phyloP scores from a whole-genome alignment of 2,113 vertebrate species.

The Ifrita kowaldi region DNA sequence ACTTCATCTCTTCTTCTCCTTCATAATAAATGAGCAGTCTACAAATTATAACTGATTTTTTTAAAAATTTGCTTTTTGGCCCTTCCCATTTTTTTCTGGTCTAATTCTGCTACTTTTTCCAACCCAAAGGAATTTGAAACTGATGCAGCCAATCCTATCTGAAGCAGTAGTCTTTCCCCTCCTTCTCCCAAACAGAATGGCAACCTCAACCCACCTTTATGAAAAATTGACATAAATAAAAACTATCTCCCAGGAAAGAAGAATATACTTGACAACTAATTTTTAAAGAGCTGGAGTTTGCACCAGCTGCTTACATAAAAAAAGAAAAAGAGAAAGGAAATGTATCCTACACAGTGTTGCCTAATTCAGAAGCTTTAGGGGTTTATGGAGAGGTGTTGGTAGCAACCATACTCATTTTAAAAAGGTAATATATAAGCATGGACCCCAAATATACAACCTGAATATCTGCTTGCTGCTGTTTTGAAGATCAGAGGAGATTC shows the following conservation, averaged over 20 bases:
- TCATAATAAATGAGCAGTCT: background rate
- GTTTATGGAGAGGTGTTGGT: background rate
- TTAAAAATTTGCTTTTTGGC: background rate
- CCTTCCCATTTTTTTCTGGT: background rate
- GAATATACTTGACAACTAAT: background rate
- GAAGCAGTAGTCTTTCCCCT: background rate
- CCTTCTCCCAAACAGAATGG: background rate
- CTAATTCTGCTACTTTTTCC: background rate
- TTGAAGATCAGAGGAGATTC: background rate
- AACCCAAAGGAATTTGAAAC: background rate
- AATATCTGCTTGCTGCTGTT: background rate
- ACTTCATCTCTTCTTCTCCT: background rate
- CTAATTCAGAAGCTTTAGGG: background rate
- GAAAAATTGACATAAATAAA: background rate
- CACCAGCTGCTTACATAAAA: background rate
- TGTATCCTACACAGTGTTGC: background rate
- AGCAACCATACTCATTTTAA: background rate
- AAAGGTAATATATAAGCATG: background rate
- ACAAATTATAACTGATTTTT: background rate
- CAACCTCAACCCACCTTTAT: background rate
- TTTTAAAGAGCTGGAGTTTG: background rate
- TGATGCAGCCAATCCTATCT: background rate
- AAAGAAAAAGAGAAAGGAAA: background rate
- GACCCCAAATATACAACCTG: background rate
- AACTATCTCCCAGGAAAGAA: background rate